Percentiles rank a stretch among this genome's conserved stretches.
Conservation (phyloP, 2,888 invertebrate species). For the Synanthedon vespiformis region DNA sequence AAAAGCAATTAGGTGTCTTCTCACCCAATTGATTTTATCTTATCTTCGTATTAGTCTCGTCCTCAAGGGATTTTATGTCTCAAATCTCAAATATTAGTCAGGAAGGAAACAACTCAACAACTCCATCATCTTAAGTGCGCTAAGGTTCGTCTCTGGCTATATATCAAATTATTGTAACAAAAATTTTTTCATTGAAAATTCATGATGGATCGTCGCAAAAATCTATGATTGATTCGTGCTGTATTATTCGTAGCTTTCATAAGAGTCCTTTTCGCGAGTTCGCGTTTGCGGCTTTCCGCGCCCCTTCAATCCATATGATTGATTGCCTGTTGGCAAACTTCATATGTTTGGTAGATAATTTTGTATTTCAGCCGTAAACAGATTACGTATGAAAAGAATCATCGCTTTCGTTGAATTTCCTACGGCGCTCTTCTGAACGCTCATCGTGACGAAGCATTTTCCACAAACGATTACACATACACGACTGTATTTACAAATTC, state of each 20-base stretch:
- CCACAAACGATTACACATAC: conserved; percentile 29
- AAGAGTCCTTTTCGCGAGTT: conserved; percentile 55
- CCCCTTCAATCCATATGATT: conserved; percentile 58
- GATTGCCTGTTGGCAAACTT: conserved; percentile 61
- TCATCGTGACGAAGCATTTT: conserved; percentile 49
- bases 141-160: conserved; percentile 13
- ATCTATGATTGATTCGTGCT: conserved; percentile 69
- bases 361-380: conserved; percentile 68
- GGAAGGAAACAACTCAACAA: conserved; percentile 2
- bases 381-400: conserved; percentile 64
- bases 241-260: conserved; percentile 63
- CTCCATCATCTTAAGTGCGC: conserved; percentile 17
- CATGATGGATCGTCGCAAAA: conserved; percentile 63
- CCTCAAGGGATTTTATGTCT: not conserved
- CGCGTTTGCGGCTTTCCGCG: conserved; percentile 54
- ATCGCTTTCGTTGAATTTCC: conserved; percentile 36
- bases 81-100: not conserved
- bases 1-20: not conserved
- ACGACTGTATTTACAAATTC: conserved; percentile 5
- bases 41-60: no score
- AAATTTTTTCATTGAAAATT: conserved; percentile 55
- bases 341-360: conserved; percentile 68
- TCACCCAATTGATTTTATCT: not conserved
- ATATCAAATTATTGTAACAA: conserved; percentile 25
- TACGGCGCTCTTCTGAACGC: conserved; percentile 27